phyloP scores from a whole-genome alignment of 2,797 vertebrate genomes.

The Pangasius djambal region DNA sequence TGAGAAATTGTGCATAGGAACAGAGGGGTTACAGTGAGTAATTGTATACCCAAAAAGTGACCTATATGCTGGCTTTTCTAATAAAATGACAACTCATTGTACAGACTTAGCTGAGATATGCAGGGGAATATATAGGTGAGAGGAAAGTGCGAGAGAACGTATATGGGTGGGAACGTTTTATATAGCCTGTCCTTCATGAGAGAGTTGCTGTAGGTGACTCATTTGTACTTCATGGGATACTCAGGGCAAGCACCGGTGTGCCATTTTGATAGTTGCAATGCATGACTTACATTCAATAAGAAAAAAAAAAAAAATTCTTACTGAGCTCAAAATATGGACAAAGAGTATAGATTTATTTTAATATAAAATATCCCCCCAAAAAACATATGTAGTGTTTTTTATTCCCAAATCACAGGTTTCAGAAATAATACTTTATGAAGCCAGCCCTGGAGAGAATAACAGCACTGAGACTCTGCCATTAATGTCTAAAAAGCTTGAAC shows the following conservation, averaged over 20 bases:
- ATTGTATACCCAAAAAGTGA: neutral
- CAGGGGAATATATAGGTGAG: neutral
- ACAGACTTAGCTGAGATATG: neutral
- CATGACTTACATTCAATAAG: neutral
- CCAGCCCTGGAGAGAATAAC: neutral
- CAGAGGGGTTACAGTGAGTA: neutral
- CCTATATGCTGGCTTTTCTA: neutral
- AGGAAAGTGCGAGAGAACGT: neutral
- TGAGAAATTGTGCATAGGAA: neutral
- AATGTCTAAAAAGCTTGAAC: neutral
- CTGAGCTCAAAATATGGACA: neutral
- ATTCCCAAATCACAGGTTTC: neutral
- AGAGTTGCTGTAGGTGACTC: neutral
- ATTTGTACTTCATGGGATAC: neutral
- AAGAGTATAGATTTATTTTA: neutral
- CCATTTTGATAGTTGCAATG: neutral
- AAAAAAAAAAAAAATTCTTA: neutral
- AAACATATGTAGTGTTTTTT: neutral
- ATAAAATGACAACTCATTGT: neutral
- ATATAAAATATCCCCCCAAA: neutral
- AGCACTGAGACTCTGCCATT: neutral
- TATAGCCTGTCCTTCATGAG: neutral
- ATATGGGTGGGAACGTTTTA: neutral
- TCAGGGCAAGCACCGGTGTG: neutral
- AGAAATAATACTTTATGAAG: neutral